Conservation (phyloP, 2,888 invertebrate species). For the Melanargia galathea region DNA sequence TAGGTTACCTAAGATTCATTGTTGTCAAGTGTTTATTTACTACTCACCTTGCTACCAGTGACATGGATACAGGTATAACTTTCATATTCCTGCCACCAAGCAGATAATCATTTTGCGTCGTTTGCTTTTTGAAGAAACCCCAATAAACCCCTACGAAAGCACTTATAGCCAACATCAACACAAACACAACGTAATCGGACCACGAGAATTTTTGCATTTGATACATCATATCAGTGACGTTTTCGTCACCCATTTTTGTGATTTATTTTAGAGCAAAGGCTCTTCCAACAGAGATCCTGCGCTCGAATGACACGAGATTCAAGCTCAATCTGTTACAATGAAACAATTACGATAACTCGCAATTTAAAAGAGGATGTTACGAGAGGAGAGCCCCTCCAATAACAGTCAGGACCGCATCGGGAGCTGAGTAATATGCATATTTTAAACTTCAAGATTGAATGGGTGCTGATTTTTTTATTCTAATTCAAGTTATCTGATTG, state of each 20-base stretch:
- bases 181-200: slow-evolving; percentile 90
- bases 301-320: slow-evolving; percentile 57
- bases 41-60: slow-evolving; percentile 89
- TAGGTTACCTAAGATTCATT: too few relatives aligned
- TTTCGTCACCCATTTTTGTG: slow-evolving; percentile 32
- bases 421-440: slow-evolving; percentile 54
- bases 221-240: slow-evolving; percentile 49
- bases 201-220: slow-evolving; percentile 85
- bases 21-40: too few relatives aligned
- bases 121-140: slow-evolving; percentile 86
- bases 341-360: slow-evolving; percentile 82
- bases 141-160: slow-evolving; percentile 91
- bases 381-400: slow-evolving; percentile 75
- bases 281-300: slow-evolving; percentile 53
- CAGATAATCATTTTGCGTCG: slow-evolving; percentile 86
- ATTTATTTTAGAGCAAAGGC: neutral
- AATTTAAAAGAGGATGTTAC: slow-evolving; percentile 82
- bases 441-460: slow-evolving; percentile 22
- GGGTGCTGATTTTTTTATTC: neutral
- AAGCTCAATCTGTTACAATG: slow-evolving; percentile 77
- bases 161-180: slow-evolving; percentile 88
- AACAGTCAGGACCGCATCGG: slow-evolving; percentile 62
- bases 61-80: slow-evolving; percentile 91
- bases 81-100: slow-evolving; percentile 92
- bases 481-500: too few relatives aligned